Evolutionary conservation across 1,140 invertebrate species (phyloP).

Genomic region (Triops cancriformis): DNA sequence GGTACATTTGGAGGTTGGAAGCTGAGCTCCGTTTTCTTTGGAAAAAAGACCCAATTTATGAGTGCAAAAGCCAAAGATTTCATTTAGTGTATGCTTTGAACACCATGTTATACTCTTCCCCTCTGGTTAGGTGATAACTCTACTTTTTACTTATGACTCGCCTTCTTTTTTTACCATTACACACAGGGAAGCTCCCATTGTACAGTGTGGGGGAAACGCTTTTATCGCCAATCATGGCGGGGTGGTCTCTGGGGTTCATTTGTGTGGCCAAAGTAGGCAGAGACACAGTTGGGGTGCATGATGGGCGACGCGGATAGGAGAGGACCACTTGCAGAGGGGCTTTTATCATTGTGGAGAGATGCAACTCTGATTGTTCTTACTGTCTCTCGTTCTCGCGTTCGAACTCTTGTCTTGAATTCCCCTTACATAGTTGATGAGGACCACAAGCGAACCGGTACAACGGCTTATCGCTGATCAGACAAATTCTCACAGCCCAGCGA

Average conservation of each 20-base stretch:
- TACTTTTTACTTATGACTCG: no score
- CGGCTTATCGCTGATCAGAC: background rate
- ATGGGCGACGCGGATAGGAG: slow-evolving; percentile 1
- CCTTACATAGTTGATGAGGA: background rate
- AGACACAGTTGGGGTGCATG: slow-evolving; percentile 4
- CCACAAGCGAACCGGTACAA: background rate
- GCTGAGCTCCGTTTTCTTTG: background rate
- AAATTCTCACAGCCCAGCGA: background rate
- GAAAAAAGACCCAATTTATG: background rate
- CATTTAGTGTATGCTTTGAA: background rate
- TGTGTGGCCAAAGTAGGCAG: slow-evolving; percentile 8
- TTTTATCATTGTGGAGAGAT: slow-evolving; percentile 9
- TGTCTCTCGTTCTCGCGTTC: background rate
- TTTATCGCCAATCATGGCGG: slow-evolving; percentile 9
- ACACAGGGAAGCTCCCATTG: no score
- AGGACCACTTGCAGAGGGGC: background rate
- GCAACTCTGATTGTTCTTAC: background rate
- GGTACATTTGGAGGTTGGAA: background rate
- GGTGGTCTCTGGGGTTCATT: background rate
- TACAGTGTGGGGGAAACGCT: background rate
- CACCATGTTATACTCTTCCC: background rate
- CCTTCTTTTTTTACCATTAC: no score
- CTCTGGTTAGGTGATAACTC: background rate
- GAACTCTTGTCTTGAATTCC: background rate
- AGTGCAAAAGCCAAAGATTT: slow-evolving; percentile 1